phyloP scores from a whole-genome alignment of 1,140 invertebrate species.

The Platorchestia sp. region DNA sequence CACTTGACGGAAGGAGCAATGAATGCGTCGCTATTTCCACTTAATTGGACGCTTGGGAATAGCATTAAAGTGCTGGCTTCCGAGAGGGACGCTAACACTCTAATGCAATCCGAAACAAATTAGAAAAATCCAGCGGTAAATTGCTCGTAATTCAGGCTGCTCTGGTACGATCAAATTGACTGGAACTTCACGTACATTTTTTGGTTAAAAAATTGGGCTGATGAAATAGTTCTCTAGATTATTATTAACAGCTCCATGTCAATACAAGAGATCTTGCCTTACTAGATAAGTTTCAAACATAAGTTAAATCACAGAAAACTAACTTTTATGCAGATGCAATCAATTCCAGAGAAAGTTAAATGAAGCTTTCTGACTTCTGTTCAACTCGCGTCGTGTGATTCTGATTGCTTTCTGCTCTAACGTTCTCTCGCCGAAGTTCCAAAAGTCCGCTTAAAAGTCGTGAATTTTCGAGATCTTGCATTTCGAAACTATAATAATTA shows the following conservation, averaged over 20 bases:
- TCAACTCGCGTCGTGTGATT: neutral
- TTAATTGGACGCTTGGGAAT: neutral
- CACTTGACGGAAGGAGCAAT: neutral
- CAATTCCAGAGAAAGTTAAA: neutral
- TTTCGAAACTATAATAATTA: neutral
- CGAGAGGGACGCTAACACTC: neutral
- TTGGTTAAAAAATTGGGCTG: neutral
- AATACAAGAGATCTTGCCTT: neutral
- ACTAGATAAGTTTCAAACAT: neutral
- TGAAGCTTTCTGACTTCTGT: neutral
- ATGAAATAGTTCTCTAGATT: neutral
- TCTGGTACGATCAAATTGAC: neutral
- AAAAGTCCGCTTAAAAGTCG: neutral
- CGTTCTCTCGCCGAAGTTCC: neutral
- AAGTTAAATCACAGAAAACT: neutral
- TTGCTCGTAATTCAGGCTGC: neutral
- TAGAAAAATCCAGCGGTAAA: neutral
- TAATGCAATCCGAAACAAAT: neutral
- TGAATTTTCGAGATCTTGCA: neutral
- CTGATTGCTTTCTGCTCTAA: neutral
- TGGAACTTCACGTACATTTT: neutral
- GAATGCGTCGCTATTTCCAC: neutral
- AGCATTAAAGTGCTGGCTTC: neutral
- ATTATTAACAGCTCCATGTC: neutral
- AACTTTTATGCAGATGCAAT: neutral